These are phyloP conservation scores for Achlya flavicornis DNA, from an alignment of 2,888 invertebrate species.

Conservation along the genomic window DNA sequence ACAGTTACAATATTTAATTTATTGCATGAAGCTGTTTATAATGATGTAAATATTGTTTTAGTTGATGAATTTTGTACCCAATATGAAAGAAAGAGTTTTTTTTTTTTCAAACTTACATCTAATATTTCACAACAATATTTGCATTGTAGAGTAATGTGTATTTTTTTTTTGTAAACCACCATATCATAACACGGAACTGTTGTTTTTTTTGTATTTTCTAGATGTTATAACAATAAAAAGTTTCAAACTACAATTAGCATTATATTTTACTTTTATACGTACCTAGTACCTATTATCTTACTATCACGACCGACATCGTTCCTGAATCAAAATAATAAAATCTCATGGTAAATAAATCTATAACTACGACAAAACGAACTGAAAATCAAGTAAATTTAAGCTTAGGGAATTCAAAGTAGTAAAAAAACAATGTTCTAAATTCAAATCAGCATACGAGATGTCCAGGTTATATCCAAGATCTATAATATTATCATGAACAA, in stretches of 20 bases:
- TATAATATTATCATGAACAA: not conserved
- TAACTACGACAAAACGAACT: no score
- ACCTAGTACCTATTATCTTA: no score
- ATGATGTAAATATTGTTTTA: not conserved
- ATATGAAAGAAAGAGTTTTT: not conserved
- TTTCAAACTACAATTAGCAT: not conserved
- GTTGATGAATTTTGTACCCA: not conserved
- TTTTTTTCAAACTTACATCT: not conserved
- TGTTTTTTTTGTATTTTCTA: not conserved
- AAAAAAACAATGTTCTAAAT: no score
- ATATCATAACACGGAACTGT: not conserved
- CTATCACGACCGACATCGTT: no score
- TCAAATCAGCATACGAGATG: no score
- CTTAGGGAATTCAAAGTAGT: no score
- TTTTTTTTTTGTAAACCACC: not conserved
- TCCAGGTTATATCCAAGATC: no score
- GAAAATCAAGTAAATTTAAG: no score
- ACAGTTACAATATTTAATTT: constrained; percentile 17
- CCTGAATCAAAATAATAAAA: no score
- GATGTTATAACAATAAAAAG: not conserved
- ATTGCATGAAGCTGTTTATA: constrained; percentile 17
- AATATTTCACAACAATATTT: not conserved
- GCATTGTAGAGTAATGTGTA: not conserved
- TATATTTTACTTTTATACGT: not conserved
- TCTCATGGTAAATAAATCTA: no score